phyloP scores from a whole-genome alignment of 2,113 vertebrate genomes.

The Podiceps cristatus region DNA sequence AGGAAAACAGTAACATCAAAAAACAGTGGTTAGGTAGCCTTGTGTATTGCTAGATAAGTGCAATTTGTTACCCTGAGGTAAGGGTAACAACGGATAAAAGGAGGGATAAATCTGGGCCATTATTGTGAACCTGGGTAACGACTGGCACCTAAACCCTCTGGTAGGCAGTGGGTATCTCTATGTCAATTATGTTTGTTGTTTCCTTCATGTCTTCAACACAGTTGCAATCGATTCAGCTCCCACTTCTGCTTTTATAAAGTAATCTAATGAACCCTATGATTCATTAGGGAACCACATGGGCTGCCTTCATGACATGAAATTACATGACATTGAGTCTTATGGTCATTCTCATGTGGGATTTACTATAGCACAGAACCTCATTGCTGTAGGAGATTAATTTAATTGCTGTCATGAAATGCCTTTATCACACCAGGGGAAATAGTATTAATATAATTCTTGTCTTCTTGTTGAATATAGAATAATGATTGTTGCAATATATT shows the following conservation, averaged over 20 bases:
- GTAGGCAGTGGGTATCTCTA: not conserved
- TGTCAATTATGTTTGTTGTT: not conserved
- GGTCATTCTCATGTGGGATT: not conserved
- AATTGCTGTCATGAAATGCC: not conserved
- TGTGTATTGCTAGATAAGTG: not conserved
- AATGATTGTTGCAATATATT: not conserved
- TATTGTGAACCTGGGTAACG: not conserved
- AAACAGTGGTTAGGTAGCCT: not conserved
- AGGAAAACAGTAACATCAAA: not conserved
- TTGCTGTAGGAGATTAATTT: not conserved
- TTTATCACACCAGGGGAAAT: conserved; percentile 6
- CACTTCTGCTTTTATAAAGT: not conserved
- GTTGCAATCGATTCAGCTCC: not conserved
- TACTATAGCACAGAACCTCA: not conserved
- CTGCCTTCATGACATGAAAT: not conserved
- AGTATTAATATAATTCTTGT: not conserved
- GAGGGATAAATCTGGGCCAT: not conserved
- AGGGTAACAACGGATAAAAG: not conserved
- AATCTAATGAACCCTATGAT: not conserved
- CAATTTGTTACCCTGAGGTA: not conserved
- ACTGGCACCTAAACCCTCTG: not conserved
- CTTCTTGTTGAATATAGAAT: not conserved
- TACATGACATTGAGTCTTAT: not conserved
- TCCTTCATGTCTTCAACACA: not conserved
- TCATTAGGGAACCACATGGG: not conserved